These are phyloP conservation scores for Rachycentron canadum DNA, from an alignment of 2,797 vertebrate genomes.

Conservation along the genomic window DNA sequence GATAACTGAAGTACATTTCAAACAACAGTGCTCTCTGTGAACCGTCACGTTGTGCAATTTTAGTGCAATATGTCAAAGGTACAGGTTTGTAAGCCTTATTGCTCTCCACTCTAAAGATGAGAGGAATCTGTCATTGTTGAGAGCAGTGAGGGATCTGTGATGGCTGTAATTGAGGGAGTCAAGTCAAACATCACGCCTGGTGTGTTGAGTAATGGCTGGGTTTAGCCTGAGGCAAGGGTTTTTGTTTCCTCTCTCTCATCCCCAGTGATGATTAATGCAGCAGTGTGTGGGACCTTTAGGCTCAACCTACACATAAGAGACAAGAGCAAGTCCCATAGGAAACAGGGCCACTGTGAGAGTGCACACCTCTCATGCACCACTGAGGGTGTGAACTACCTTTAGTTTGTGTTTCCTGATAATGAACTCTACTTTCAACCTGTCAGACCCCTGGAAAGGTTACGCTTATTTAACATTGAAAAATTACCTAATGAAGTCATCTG, in stretches of 20 bases:
- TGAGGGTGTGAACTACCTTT: conserved; percentile 19
- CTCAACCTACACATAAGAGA: conserved; percentile 56
- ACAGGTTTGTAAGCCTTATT: conserved; percentile 41
- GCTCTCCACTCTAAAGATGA: conserved; percentile 59
- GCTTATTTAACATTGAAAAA: conserved; percentile 40
- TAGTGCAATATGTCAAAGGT: conserved; percentile 40
- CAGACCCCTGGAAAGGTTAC: conserved; percentile 16
- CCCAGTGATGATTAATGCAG: conserved; percentile 79
- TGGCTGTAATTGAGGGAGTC: conserved; percentile 78
- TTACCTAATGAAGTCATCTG: conserved; percentile 42
- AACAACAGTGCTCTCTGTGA: conserved; percentile 39
- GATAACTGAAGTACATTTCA: conserved; percentile 55
- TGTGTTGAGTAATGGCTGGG: conserved; percentile 78
- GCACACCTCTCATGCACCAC: conserved; percentile 36
- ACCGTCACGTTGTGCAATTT: conserved; percentile 24
- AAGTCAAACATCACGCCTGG: conserved; percentile 78
- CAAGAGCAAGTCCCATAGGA: conserved; percentile 60
- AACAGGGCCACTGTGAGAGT: conserved; percentile 53
- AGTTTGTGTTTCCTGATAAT: conserved; percentile 8
- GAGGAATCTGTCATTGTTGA: conserved; percentile 68
- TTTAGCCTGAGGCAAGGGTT: conserved; percentile 69
- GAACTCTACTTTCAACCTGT: conserved; percentile 37
- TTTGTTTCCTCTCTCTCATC: conserved; percentile 80
- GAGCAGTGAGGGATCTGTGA: conserved; percentile 63
- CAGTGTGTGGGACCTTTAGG: conserved; percentile 68